Evolutionary conservation across 2,888 invertebrate species (phyloP), one percentile per base, ranked within the genome.

Genomic region (Cyclophora albipunctata): DNA sequence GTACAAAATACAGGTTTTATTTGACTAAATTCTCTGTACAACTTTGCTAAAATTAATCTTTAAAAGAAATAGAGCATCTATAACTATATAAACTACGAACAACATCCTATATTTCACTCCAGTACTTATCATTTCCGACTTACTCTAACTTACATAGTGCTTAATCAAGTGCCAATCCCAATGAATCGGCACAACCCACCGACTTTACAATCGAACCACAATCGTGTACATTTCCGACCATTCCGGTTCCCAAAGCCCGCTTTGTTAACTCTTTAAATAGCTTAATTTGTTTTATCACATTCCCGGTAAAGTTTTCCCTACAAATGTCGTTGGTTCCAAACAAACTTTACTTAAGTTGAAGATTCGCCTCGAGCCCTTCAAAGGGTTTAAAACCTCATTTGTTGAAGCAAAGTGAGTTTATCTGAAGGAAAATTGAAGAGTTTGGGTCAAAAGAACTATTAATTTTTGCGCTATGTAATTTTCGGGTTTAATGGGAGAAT

Each of bases 301-400:
- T 61, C 57, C 50, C 45, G 51, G 46, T 42, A 53, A 63, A 64
- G 55, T 63, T 65, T 55, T 46, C 53, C 59, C 49, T 50, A 66
- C 59, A 65, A 69, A 65, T 64, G 66, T 67, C 60, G 63, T 66
- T 71, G 67, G 66, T 68, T 70, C 67, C 66, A 65, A 69, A 69
- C 64, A 69, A 72, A 75, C 69, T 74, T 74, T 74, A 78, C 73
- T 69, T 35, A 20, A 58, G 57, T 55, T 60, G 60, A 58, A 49
- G 45, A 59, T 57, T 63, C 60, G 56, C 60, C 53, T 55, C 58
- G 55, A 59, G 53, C 56, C 58, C 67, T 66, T 62, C 66, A 63
- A 71, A 76, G 64, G 71, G 66, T 64, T 71, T 62, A 60, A 64
- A 55, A 59, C 62, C 59, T 66, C 68, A 62, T 72, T 71, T 71